phyloP scores from a whole-genome alignment of 2,888 invertebrate genomes.

The Leptodirus hochenwartii region DNA sequence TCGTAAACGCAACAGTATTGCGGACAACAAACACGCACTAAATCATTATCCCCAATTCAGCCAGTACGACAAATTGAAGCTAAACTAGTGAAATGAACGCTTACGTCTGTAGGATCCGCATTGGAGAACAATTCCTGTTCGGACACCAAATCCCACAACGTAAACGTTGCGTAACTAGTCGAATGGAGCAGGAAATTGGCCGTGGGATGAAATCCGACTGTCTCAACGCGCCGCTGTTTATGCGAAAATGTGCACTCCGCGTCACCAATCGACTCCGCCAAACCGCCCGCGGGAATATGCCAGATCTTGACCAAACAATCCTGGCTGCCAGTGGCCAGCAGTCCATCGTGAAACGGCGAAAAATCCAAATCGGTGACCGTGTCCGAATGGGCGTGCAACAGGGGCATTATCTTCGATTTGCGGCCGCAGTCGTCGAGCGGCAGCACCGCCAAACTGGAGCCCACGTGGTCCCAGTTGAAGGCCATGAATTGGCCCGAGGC shows the following conservation, averaged over 20 bases:
- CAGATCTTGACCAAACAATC: slow-evolving; percentile 80
- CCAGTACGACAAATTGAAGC: too few species aligned
- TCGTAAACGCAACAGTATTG: too few species aligned
- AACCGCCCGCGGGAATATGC: slow-evolving; percentile 69
- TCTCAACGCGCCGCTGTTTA: slow-evolving; percentile 72
- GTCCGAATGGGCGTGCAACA: slow-evolving; percentile 72
- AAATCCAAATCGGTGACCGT: slow-evolving; percentile 91
- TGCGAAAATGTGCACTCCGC: slow-evolving; percentile 68
- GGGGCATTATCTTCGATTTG: slow-evolving; percentile 73
- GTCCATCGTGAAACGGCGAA: slow-evolving; percentile 86
- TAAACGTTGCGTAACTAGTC: slow-evolving; percentile 62
- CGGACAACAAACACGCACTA: too few species aligned
- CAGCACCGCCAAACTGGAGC: slow-evolving; percentile 77
- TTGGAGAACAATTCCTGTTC: slow-evolving; percentile 67
- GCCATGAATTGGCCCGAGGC: slow-evolving; percentile 88
- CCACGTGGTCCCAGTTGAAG: slow-evolving; percentile 86
- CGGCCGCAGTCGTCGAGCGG: slow-evolving; percentile 78
- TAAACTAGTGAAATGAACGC: too few species aligned
- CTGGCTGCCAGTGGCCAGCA: slow-evolving; percentile 79
- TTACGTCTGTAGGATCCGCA: slow-evolving; percentile 51
- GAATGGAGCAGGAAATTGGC: slow-evolving; percentile 81
- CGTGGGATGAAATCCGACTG: slow-evolving; percentile 79
- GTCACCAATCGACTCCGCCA: slow-evolving; percentile 54
- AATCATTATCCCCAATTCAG: too few species aligned
- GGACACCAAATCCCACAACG: slow-evolving; percentile 70